Percentiles rank a stretch among this genome's conserved stretches.
Conservation (phyloP, 2,888 invertebrate genomes). For the Lycophotia porphyrea region DNA sequence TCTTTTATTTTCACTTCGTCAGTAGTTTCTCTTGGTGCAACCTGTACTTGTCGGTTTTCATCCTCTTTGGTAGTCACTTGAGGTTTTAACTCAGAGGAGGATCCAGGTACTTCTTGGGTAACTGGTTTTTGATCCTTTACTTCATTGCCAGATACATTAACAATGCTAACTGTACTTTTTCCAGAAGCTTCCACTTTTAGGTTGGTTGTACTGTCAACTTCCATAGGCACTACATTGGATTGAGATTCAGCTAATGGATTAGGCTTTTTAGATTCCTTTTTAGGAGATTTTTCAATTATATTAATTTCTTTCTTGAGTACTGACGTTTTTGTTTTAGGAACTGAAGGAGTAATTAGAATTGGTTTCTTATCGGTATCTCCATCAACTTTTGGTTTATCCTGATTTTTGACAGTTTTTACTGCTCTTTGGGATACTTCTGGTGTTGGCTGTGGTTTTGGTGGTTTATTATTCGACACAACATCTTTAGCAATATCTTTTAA, state of each 20-base stretch:
- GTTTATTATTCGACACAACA: conserved; percentile 1
- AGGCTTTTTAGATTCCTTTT: conserved; percentile 34
- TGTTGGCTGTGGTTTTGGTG: conserved; percentile 10
- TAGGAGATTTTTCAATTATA: conserved; percentile 10
- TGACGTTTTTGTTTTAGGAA: conserved; percentile 23
- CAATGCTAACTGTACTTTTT: conserved; percentile 19
- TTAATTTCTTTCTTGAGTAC: conserved; percentile 25
- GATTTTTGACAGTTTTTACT: conserved; percentile 18
- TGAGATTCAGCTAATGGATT: conserved; percentile 29
- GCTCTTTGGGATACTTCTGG: conserved; percentile 10
- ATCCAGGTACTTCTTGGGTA: conserved; percentile 5
- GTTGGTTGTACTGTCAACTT: conserved; percentile 35
- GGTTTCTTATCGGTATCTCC: conserved; percentile 4
- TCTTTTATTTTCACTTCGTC: conserved; percentile 29
- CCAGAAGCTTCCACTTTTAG: conserved; percentile 24
- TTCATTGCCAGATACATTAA: background rate
- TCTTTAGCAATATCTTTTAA: conserved; percentile 24
- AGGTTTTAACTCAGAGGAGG: conserved; percentile 13
- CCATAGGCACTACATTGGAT: conserved; percentile 13
- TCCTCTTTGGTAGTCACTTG: conserved; percentile 1
- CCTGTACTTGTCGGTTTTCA: conserved; percentile 30
- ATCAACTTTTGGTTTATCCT: conserved; percentile 7
- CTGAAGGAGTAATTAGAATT: conserved; percentile 2
- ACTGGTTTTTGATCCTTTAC: conserved; percentile 29
- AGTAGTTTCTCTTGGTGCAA: conserved; percentile 22